Conservation (phyloP, 2,888 invertebrate genomes). For the Lysandra coridon region DNA sequence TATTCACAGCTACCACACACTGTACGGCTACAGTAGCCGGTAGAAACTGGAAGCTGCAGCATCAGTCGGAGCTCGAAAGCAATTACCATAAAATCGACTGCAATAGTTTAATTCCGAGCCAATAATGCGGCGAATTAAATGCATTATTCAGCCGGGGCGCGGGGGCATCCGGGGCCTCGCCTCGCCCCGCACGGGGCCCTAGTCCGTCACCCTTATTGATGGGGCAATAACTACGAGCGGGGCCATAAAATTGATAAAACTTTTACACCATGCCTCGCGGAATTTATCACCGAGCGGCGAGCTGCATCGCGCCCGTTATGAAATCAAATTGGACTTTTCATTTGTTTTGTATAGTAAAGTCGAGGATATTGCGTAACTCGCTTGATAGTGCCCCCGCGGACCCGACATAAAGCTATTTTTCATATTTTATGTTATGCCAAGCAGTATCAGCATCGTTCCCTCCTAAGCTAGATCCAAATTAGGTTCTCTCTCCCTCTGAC, state of each 20-base stretch:
- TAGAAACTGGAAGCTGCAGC: not conserved
- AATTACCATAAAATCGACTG: constrained; percentile 27
- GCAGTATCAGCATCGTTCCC: not conserved
- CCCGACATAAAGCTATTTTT: not conserved
- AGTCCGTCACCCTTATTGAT: constrained; percentile 40
- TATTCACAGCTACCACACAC: not conserved
- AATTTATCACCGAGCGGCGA: constrained; percentile 33
- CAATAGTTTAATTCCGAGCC: constrained; percentile 29
- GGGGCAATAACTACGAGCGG: constrained; percentile 41
- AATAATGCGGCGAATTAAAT: constrained; percentile 30
- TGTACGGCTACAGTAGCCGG: not conserved
- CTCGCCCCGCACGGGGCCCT: not conserved
- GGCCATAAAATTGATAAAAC: constrained; percentile 44
- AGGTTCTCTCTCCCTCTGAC: too few relatives aligned
- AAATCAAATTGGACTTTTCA: constrained; percentile 17
- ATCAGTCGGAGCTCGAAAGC: not conserved
- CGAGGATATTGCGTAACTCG: not conserved
- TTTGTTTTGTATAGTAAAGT: constrained; percentile 14
- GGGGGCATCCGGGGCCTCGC: not conserved
- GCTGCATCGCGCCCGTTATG: constrained; percentile 9
- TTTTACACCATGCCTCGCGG: constrained; percentile 40
- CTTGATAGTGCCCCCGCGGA: not conserved
- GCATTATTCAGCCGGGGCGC: constrained; percentile 22
- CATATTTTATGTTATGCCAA: not conserved
- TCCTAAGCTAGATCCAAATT: not conserved